Evolutionary conservation across 2,113 vertebrate species (phyloP).

Genomic region (Poeciliopsis retropinna): DNA sequence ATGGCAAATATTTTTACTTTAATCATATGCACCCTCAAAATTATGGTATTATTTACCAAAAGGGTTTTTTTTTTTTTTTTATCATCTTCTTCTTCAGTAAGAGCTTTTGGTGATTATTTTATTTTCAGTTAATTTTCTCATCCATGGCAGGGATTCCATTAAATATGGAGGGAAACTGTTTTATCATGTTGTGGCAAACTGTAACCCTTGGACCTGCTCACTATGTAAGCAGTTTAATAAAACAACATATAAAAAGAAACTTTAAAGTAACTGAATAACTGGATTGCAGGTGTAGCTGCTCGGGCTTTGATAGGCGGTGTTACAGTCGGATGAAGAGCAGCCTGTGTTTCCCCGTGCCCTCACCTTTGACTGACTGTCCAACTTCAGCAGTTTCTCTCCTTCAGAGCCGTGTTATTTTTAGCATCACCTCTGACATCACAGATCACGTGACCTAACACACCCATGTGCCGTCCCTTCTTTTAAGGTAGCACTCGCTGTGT

Average conservation of each 20-base stretch:
- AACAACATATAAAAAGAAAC: not conserved
- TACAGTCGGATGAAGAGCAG: constrained; percentile 10
- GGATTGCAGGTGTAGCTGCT: not conserved
- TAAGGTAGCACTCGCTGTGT: constrained; percentile 17
- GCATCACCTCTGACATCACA: constrained; percentile 72
- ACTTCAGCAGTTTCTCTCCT: not conserved
- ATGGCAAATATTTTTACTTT: not conserved
- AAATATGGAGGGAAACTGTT: not conserved
- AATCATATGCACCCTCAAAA: not conserved
- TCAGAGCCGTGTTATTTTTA: constrained; percentile 76
- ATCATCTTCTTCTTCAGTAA: not conserved
- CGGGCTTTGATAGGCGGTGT: constrained; percentile 3
- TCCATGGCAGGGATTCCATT: not conserved
- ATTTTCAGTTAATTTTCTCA: not conserved
- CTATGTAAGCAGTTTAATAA: not conserved
- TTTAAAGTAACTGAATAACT: not conserved
- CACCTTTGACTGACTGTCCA: constrained; percentile 3
- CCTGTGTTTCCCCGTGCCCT: not conserved
- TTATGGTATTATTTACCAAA: not conserved
- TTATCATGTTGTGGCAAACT: not conserved
- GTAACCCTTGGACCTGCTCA: not conserved
- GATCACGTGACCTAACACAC: constrained; percentile 26
- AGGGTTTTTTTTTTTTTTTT: not conserved
- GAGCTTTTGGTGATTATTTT: not conserved
- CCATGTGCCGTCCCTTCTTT: constrained; percentile 39